These are phyloP conservation scores for Bubo scandiacus DNA, from an alignment of 2,113 vertebrate genomes.

Conservation along the genomic window DNA sequence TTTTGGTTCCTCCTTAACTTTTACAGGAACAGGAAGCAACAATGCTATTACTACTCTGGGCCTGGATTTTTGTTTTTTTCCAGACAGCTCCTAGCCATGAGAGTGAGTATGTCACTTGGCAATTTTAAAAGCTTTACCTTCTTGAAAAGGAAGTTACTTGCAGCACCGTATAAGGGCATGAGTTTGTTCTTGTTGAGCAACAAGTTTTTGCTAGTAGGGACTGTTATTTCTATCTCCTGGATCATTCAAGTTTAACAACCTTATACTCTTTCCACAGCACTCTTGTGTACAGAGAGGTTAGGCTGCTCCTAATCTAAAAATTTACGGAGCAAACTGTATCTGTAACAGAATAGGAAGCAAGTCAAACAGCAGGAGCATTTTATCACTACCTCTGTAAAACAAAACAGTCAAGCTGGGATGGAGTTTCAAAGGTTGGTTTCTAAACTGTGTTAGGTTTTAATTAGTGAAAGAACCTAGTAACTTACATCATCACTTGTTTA, in stretches of 20 bases:
- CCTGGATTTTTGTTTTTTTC: neutral
- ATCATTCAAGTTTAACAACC: neutral
- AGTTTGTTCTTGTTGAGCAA: constrained; percentile 9
- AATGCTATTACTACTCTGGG: constrained; percentile 46
- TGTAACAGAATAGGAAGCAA: neutral
- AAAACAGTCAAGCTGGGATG: neutral
- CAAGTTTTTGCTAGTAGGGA: neutral
- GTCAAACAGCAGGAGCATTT: neutral
- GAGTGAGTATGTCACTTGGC: constrained; percentile 26
- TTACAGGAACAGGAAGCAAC: constrained; percentile 72
- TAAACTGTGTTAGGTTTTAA: neutral
- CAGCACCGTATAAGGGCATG: constrained; percentile 44
- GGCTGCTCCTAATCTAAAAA: neutral
- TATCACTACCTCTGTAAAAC: neutral
- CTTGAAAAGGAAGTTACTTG: neutral
- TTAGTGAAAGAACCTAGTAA: neutral
- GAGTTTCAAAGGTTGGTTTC: neutral
- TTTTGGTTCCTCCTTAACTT: constrained; percentile 2
- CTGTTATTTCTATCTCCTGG: neutral
- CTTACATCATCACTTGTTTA: neutral
- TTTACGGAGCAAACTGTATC: neutral
- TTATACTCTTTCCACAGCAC: neutral
- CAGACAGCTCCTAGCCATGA: constrained; percentile 19
- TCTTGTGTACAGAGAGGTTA: neutral
- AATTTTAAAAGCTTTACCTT: constrained; percentile 40